Percentiles rank a stretch among this genome's conserved stretches.
Conservation (phyloP, 2,888 invertebrate species). For the Pogonocherus hispidulus region DNA sequence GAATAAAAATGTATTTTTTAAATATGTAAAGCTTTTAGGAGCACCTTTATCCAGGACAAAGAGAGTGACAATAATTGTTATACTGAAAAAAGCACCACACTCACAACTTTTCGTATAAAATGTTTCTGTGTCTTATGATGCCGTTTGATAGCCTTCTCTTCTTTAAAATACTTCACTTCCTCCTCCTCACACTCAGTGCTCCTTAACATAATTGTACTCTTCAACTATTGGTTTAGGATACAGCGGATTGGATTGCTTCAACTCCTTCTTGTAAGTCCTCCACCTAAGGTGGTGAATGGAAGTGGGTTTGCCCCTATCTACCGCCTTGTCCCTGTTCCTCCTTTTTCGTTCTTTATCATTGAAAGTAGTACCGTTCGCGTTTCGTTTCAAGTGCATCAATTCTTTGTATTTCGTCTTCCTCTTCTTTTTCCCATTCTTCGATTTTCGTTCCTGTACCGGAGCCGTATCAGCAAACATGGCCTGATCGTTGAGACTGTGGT, state of each 20-base stretch:
- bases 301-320: conserved; percentile 32
- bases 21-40: no score
- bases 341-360: conserved; percentile 66
- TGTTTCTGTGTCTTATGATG: no score
- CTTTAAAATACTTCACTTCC: no score
- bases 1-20: no score
- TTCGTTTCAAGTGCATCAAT: conserved; percentile 9
- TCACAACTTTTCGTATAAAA: no score
- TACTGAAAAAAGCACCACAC: no score
- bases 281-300: conserved; percentile 68
- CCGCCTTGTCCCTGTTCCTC: conserved; percentile 63
- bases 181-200: conserved; percentile 25
- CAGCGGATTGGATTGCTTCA: conserved; percentile 70
- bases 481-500: conserved; percentile 44
- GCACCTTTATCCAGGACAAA: background rate
- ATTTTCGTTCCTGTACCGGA: conserved; percentile 42
- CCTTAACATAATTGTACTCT: conserved; percentile 60
- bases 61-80: no score
- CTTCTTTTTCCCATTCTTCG: conserved; percentile 60
- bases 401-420: conserved; percentile 64
- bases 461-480: conserved; percentile 47
- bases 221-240: conserved; percentile 75
- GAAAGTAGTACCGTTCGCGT: conserved; percentile 33
- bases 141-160: no score
- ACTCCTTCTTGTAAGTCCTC: conserved; percentile 72